Evolutionary conservation across 1,140 invertebrate genomes (phyloP), one percentile per base, ranked within the genome.

Genomic region (Rhagoletis pomonella): DNA sequence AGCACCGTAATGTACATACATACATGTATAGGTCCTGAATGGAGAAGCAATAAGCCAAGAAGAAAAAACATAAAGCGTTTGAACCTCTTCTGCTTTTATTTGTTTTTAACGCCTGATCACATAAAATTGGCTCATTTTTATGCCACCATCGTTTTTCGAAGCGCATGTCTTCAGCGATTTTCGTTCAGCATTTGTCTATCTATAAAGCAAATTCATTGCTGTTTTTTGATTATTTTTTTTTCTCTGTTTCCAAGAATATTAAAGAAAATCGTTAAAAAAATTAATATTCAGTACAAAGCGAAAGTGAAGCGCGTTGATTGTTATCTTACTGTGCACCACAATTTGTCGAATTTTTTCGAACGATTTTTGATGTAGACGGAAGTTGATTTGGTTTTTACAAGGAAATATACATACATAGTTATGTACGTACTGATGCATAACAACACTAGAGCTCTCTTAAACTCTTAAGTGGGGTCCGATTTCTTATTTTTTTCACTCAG

Each of bases 221-320:
- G 4, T 39, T n/a, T 73, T 17, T 4, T 47, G 3, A 3, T 42
- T 4, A 14, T 73, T 47, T 47, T 73, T 29, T 29, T 29, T 29
- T 29, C 29, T 47, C 12, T 12, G 14, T 12, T 73, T 3, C 14
- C 10, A 39, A 44, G 29, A 47, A 17, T 47, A 29, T 29, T 29
- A 73, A 42, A 39, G 5, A 47, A 47, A 47, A 17, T 5, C 17
- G 10, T 44, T 73, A 17, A 4, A 3, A 14, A 17, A 73, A 73
- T 73, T 73, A 73, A 73, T 47, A 73, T 73, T 73, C 67, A 73
- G 67, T 17, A 73, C 67, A 73, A 73, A 73, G 44, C 12, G 67
- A 44, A n/a, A 17, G 44, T 73, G 42, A 47, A 7, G 39, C 67
- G 7, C 67, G 14, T 73, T 73, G 67, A 47, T 73, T 73, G n/a